Percentiles rank a stretch among this genome's conserved stretches.
phyloP scores from a whole-genome alignment of 1,140 invertebrate genomes.

The Trissolcus basalis region DNA sequence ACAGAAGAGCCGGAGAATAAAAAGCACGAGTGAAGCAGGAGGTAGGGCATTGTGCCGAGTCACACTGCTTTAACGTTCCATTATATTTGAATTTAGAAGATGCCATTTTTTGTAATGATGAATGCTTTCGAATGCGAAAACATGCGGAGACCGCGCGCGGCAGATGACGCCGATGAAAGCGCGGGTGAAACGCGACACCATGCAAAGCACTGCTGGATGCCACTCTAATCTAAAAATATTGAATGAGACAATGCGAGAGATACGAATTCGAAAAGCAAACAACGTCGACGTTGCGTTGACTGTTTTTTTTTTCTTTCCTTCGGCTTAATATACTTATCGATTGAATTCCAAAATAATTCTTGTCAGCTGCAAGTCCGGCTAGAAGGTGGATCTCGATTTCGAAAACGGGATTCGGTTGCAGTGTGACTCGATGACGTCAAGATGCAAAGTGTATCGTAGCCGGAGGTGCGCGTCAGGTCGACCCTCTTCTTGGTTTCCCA shows the following conservation, averaged over 20 bases:
- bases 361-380: constrained; percentile 45
- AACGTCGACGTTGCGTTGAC: constrained; percentile 49
- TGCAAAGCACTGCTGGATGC: constrained; percentile 63
- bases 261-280: constrained; percentile 60
- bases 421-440: constrained; percentile 58
- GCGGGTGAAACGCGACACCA: constrained; percentile 62
- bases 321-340: neutral
- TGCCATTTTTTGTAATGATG: constrained; percentile 33
- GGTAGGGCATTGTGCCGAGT: constrained; percentile 29
- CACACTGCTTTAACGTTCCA: constrained; percentile 31
- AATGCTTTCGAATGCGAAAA: constrained; percentile 44
- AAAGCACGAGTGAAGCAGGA: constrained; percentile 19
- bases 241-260: constrained; percentile 42
- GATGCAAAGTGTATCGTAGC: constrained; percentile 66
- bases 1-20: neutral
- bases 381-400: constrained; percentile 36
- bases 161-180: constrained; percentile 67
- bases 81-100: constrained; percentile 36
- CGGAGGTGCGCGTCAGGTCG: constrained; percentile 71
- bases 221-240: constrained; percentile 63
- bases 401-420: constrained; percentile 50
- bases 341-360: constrained; percentile 19
- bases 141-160: constrained; percentile 27
- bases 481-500: constrained; percentile 71
- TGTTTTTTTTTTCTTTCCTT: neutral